Evolutionary conservation across 2,113 vertebrate species (phyloP).

Genomic region (Arothron firmamentum): DNA sequence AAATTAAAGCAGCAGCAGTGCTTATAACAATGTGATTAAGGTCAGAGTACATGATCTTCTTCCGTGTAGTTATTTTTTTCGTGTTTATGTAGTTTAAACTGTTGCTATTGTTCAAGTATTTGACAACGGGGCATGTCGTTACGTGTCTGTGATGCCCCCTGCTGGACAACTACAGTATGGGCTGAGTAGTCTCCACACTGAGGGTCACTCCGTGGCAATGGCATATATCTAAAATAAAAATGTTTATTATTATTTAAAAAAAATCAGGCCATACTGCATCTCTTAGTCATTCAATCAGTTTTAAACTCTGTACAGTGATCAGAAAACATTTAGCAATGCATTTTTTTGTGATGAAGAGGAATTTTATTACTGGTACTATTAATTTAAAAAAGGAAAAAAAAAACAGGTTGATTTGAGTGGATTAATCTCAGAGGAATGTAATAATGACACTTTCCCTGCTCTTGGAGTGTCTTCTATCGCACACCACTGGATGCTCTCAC

Average conservation of each 20-base stretch:
- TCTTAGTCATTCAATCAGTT: too few relatives aligned
- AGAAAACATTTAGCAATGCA: slow-evolving; percentile 4
- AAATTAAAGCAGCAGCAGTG: too few relatives aligned
- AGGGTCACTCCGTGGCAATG: neutral
- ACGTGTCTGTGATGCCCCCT: slow-evolving; percentile 16
- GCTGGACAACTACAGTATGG: slow-evolving; percentile 8
- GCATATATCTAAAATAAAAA: neutral
- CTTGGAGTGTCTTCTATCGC: slow-evolving; percentile 7
- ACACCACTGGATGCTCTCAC: neutral
- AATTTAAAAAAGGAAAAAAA: too few relatives aligned
- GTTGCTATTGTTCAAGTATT: slow-evolving; percentile 16
- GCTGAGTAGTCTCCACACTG: neutral
- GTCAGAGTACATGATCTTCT: too few relatives aligned
- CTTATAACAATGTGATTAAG: too few relatives aligned
- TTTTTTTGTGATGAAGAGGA: slow-evolving; percentile 2
- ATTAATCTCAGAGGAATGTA: neutral
- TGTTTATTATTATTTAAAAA: too few relatives aligned
- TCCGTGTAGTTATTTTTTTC: neutral
- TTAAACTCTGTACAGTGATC: too few relatives aligned
- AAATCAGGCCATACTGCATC: too few relatives aligned
- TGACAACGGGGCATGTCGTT: neutral
- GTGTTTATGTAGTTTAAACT: neutral
- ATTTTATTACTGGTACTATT: neutral
- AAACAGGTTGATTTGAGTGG: too few relatives aligned
- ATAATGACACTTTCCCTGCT: slow-evolving; percentile 27